These are phyloP conservation scores for Trachymyrmex cornetzi DNA, from an alignment of 1,140 invertebrate genomes.

Conservation along the genomic window DNA sequence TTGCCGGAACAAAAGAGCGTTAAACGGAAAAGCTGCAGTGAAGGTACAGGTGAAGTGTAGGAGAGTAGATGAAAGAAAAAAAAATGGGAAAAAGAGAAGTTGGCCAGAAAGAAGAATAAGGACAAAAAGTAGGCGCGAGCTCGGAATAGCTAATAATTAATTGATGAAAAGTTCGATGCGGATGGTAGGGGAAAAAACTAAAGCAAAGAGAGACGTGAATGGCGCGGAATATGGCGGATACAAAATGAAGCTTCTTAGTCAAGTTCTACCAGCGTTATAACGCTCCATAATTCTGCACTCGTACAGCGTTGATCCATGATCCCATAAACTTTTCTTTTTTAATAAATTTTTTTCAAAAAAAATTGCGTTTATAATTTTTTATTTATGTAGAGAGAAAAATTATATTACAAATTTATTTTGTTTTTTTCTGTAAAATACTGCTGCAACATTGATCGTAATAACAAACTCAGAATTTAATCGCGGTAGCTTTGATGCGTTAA, in stretches of 20 bases:
- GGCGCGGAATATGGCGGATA: conserved; percentile 14
- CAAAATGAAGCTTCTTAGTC: conserved; percentile 38
- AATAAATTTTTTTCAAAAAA: neutral
- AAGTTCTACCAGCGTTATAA: conserved; percentile 25
- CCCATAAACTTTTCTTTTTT: conserved; percentile 3
- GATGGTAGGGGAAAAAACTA: neutral
- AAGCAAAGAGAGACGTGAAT: conserved; percentile 23
- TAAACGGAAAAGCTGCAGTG: conserved; percentile 57
- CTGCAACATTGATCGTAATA: neutral
- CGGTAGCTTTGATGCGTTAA: no score
- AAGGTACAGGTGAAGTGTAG: neutral
- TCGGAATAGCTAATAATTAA: conserved; percentile 48
- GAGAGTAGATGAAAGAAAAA: neutral
- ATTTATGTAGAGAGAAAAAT: neutral
- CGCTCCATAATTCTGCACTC: neutral
- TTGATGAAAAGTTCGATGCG: conserved; percentile 33
- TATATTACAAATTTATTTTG: neutral
- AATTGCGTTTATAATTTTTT: neutral
- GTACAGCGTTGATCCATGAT: conserved; percentile 2
- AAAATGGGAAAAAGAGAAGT: neutral
- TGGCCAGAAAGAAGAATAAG: neutral
- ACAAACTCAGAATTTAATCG: neutral
- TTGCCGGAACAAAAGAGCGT: conserved; percentile 68
- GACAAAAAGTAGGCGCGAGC: conserved; percentile 11
- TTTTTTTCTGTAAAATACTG: neutral